Base-by-base conservation (phyloP, 2,888 invertebrate species). In the Lacanobia wlatinum region DNA sequence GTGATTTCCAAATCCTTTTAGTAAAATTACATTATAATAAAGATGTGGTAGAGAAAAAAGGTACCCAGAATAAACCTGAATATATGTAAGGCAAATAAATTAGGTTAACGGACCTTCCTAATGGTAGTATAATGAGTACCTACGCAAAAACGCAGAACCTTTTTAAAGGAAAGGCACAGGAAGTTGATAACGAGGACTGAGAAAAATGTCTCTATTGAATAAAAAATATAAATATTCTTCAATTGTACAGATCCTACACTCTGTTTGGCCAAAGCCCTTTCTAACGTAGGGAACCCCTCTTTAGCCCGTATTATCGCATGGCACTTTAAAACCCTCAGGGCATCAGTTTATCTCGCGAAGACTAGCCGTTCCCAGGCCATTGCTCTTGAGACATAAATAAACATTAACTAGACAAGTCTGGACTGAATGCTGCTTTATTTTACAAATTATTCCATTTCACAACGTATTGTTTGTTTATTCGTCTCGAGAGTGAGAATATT, bases 341-440 rank as follows among this genome's bases (percentile, higher is more conserved):
- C 68, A 68, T 69, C 67, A 76, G 67, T 84, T 83, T 82, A 76
- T 77, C 80, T 75, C 65, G 80, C 76, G 66, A 71, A 61, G 63
- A 58, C 68, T 61, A 72, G 71, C 68, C 70, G 68, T 78, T 76
- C 63, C 67, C 71, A 76, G 84, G 73, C 40, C 80, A 73, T 87
- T 85, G 82, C 81, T 78, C 84, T 71, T 68, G 43, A 64, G 62
- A 80, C 78, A 76, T 72, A 67, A 83, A 85, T 84, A 80, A 78
- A 59, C 83, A 78, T 81, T 65, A 77, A 79, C 76, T 81, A 70
- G 80, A 76, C 74, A 68, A 56, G 58, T 76, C 70, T 73, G 67
- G 73, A 73, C 68, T 71, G 55, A 74, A 77, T 61, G 67, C 46
- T 63, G 38, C 70, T 81, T 73, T 60, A 58, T 72, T 80, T 62